Evolutionary conservation across 2,888 invertebrate genomes (phyloP).

Genomic region (Machimus atricapillus): DNA sequence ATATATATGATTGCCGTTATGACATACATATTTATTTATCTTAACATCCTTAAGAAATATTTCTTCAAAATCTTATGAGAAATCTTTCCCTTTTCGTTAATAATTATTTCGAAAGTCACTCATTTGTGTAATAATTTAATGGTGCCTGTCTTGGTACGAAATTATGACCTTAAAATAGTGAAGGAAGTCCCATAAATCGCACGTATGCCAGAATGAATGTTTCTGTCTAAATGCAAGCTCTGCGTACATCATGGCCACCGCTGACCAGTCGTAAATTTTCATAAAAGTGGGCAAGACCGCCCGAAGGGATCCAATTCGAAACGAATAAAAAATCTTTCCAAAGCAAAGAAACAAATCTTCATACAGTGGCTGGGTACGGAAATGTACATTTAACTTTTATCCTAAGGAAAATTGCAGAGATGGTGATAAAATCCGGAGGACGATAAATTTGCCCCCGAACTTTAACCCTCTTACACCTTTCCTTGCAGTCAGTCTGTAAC

Average conservation of each 20-base stretch:
- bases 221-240: not conserved
- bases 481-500: not conserved
- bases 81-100: not conserved
- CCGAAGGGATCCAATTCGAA: slow-evolving; percentile 1
- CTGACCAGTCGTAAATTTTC: slow-evolving; percentile 35
- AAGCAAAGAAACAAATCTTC: slow-evolving; percentile 35
- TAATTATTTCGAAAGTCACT: not conserved
- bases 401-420: slow-evolving; percentile 21
- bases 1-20: too few species aligned
- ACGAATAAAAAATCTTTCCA: slow-evolving; percentile 27
- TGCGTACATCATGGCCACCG: not conserved
- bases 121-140: not conserved
- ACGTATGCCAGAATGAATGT: not conserved
- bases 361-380: slow-evolving; percentile 17
- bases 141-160: not conserved
- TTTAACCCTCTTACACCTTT: slow-evolving; percentile 25
- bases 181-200: not conserved
- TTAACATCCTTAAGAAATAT: too few species aligned
- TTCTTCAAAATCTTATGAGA: not conserved
- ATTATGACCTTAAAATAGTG: not conserved
- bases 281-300: slow-evolving; percentile 19
- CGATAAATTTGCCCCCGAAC: slow-evolving; percentile 20
- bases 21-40: too few species aligned
- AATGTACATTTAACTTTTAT: slow-evolving; percentile 10
- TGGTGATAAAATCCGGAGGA: slow-evolving; percentile 21